Evolutionary conservation across 2,113 vertebrate species (phyloP), one percentile per base, ranked within the genome.

Genomic region (Rhabdomys dilectus): DNA sequence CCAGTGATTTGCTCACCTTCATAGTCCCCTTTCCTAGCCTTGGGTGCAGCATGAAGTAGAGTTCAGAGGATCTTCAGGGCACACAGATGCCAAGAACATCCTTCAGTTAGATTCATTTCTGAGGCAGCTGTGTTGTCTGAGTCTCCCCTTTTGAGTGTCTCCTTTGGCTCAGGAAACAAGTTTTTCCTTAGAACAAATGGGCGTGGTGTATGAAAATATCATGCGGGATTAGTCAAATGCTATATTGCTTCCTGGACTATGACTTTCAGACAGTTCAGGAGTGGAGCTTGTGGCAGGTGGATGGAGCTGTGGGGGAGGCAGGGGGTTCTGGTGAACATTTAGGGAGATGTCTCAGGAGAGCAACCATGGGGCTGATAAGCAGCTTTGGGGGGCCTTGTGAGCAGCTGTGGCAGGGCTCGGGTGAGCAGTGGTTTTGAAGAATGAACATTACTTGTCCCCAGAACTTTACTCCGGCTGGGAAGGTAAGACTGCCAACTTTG

Each of bases 171-270:
- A 97, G 88, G 85, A 95, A 98, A 78, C 5, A 73, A 88, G 48
- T 95, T 97, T 97, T 90, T 97, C 95, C 93, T 96, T 88, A 60
- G 36, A 15, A 4, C 72, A 70, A 96, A 22, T 84, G 89, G 97
- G 92, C 39, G 91, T 94, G 58, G 95, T 93, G 97, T 98, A 99
- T 98, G 98, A 98, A 98, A 99, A 98, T 98, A 45, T 91, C 94
- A 91, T 88, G 77, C 72, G 51, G 58, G 92, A 94, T 93, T 98
- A 98, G 86, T 97, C 98, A 98, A 98, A 99, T 98, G 75, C 91
- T 96, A 82, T 26, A 53, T 91, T 96, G 48, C 80, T 97, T 96
- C 96, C 95, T 91, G 95, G 76, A 31, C 73, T 7, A 31, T n/a
- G 73, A 62, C 66, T 82, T 84, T 53, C 77, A 42, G 75, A 51